Conservation (phyloP, 2,797 vertebrate species). For the Alosa sapidissima region DNA sequence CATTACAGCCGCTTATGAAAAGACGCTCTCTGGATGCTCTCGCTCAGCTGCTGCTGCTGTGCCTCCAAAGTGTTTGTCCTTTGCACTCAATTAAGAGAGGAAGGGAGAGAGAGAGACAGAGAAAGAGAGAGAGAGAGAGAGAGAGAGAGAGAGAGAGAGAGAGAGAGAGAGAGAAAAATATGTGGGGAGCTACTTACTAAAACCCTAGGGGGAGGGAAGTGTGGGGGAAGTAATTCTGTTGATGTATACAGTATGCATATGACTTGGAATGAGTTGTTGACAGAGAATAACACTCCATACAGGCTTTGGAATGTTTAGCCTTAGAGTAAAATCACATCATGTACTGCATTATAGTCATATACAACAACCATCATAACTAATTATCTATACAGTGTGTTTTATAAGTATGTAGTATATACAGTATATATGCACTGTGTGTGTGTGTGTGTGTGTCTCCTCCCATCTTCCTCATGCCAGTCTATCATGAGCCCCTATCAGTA, state of each 20-base stretch:
- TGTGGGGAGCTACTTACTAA: not conserved
- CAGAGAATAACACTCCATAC: not conserved
- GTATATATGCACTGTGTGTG: no score
- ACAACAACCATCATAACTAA: not conserved
- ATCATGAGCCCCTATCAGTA: conserved; percentile 53
- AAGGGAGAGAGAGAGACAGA: conserved; percentile 23
- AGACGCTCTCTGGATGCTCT: conserved; percentile 47
- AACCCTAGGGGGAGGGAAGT: not conserved
- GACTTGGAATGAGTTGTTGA: conserved; percentile 4
- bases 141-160: not conserved
- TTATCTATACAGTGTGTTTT: not conserved
- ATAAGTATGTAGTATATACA: no score
- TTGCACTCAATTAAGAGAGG: conserved; percentile 51
- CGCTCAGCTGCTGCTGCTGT: conserved; percentile 38
- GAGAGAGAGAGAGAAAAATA: not conserved
- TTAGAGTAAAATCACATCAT: not conserved
- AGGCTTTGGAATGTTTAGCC: not conserved
- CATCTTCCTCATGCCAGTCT: conserved; percentile 47
- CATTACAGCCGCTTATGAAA: conserved; percentile 63
- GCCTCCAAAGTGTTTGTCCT: conserved; percentile 49
- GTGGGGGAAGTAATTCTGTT: not conserved
- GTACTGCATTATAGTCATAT: not conserved
- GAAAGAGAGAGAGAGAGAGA: not conserved
- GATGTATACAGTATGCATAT: conserved; percentile 25
- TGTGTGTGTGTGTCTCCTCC: conserved; percentile 30